Conservation (phyloP, 2,113 vertebrate genomes). For the Gambusia holbrooki region DNA sequence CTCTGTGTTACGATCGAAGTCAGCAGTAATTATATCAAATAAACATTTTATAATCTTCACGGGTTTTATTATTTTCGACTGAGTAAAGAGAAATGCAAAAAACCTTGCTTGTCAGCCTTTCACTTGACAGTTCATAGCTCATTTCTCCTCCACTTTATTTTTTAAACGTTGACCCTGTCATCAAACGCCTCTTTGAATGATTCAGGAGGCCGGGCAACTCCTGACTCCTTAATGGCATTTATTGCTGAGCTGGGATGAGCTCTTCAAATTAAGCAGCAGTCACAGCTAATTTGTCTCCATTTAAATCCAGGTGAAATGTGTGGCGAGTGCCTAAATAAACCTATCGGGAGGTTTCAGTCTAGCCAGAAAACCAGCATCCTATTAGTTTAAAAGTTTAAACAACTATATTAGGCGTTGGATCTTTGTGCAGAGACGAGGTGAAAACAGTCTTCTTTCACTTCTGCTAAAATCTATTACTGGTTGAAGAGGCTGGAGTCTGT, state of each 20-base stretch:
- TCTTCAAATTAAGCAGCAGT: conserved; percentile 21
- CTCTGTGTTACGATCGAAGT: no score
- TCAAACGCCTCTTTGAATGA: conserved; percentile 9
- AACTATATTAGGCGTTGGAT: not conserved
- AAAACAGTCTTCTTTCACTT: not conserved
- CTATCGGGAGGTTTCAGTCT: not conserved
- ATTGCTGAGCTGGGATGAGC: conserved; percentile 20
- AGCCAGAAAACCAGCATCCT: conserved; percentile 4
- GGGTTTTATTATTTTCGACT: not conserved
- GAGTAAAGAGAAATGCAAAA: conserved; percentile 11
- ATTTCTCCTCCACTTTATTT: conserved; percentile 21
- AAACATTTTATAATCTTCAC: not conserved
- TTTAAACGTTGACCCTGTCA: conserved; percentile 38
- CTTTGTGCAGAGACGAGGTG: conserved; percentile 1
- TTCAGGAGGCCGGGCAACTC: conserved; percentile 22
- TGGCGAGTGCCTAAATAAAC: not conserved
- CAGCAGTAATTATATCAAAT: not conserved
- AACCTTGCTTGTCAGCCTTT: not conserved
- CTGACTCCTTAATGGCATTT: conserved; percentile 27
- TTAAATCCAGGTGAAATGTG: conserved; percentile 8
- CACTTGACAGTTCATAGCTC: conserved; percentile 17
- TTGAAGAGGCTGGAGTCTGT: not conserved
- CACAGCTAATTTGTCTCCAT: conserved; percentile 19
- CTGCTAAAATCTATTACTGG: conserved; percentile 7
- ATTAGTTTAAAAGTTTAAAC: not conserved